A percentile compares a stretch with the other conserved stretches of the same genome.
Evolutionary conservation across 2,888 invertebrate species (phyloP).

Genomic region (Agrotis ipsilon): DNA sequence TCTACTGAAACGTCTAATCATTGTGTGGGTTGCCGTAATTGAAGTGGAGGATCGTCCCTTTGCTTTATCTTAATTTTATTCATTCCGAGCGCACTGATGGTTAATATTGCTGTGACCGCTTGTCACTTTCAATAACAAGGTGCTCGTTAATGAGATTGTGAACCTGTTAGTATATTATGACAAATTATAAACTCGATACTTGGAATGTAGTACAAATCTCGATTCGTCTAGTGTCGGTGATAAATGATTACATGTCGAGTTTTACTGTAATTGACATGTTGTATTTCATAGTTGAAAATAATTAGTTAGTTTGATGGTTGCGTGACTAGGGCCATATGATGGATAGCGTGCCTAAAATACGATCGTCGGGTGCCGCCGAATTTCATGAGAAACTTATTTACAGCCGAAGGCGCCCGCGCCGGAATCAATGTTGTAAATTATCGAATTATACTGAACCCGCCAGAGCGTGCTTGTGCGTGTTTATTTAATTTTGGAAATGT

Average conservation of each 20-base stretch:
- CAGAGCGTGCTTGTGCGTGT: conserved; percentile 84
- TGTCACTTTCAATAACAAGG: conserved; percentile 88
- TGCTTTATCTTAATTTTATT: conserved; percentile 90
- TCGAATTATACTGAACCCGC: conserved; percentile 84
- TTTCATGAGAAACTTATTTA: conserved; percentile 87
- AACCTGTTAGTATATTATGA: conserved; percentile 79
- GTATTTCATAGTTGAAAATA: conserved; percentile 76
- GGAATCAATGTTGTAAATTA: conserved; percentile 83
- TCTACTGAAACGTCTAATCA: conserved; percentile 88
- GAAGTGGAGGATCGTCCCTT: conserved; percentile 85
- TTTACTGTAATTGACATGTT: conserved; percentile 59
- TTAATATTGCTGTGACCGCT: conserved; percentile 89
- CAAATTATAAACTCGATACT: conserved; percentile 73
- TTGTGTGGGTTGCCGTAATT: conserved; percentile 89
- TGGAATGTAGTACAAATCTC: conserved; percentile 37
- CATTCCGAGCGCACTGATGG: conserved; percentile 82
- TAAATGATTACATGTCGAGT: conserved; percentile 46
- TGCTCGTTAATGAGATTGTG: conserved; percentile 77
- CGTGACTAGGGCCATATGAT: conserved; percentile 84
- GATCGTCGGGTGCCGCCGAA: conserved; percentile 84
- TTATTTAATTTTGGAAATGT: conserved; percentile 87
- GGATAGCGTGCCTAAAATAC: conserved; percentile 87
- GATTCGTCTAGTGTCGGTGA: conserved; percentile 23
- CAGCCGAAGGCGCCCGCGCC: conserved; percentile 79
- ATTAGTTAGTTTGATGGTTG: conserved; percentile 80